Percentiles rank a stretch among this genome's conserved stretches.
Evolutionary conservation across 2,888 invertebrate genomes (phyloP).

Genomic region (Isoperla grammatica): DNA sequence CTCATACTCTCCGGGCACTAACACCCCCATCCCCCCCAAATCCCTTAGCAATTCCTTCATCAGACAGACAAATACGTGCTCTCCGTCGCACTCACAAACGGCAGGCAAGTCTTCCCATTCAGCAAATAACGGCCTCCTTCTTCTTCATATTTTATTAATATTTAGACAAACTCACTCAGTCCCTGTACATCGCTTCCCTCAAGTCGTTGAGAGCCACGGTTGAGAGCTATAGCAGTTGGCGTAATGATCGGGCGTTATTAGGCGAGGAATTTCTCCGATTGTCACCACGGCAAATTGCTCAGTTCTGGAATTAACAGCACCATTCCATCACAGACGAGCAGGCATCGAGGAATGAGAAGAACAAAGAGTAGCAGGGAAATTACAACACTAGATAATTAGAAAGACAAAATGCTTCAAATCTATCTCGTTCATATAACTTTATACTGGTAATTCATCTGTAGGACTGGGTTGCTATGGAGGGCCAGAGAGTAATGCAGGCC

Average conservation of each 20-base stretch:
- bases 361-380: constrained; percentile 3
- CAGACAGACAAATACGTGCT: constrained; percentile 13
- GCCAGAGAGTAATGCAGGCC: too few relatives aligned
- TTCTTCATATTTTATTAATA: constrained; percentile 20
- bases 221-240: background rate
- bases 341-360: background rate
- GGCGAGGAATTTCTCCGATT: constrained; percentile 12
- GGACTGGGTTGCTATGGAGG: too few relatives aligned
- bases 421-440: background rate
- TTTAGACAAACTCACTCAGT: background rate
- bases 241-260: constrained; percentile 18
- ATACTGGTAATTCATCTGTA: background rate
- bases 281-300: background rate
- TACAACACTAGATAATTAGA: constrained; percentile 5
- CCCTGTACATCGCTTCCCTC: background rate
- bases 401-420: constrained; percentile 10
- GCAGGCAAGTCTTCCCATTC: background rate
- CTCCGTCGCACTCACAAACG: background rate
- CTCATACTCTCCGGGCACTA: background rate
- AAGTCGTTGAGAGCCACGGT: background rate
- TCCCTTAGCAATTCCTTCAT: background rate
- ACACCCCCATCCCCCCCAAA: background rate
- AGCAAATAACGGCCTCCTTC: constrained; percentile 12
- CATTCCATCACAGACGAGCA: background rate
- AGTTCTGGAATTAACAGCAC: constrained; percentile 1